phyloP scores from a whole-genome alignment of 2,113 vertebrate species.

The Hemicordylus capensis region DNA sequence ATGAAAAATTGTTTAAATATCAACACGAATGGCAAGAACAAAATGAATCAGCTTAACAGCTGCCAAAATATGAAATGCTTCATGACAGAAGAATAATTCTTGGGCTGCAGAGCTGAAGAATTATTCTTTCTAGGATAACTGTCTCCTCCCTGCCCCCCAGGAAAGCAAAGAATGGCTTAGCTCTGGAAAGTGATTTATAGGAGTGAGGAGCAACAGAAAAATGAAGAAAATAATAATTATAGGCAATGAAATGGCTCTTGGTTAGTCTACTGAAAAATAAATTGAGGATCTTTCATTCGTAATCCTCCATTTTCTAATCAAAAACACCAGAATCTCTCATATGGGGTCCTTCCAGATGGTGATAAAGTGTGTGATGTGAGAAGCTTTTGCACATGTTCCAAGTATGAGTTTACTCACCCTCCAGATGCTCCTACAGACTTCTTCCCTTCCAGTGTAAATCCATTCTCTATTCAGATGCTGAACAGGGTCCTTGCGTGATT shows the following conservation, averaged over 20 bases:
- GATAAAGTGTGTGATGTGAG: too few relatives aligned
- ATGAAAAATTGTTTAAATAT: slow-evolving; percentile 33
- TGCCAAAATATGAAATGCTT: slow-evolving; percentile 47
- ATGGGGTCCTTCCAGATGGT: too few relatives aligned
- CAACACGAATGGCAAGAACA: slow-evolving; percentile 38
- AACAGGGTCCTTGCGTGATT: too few relatives aligned
- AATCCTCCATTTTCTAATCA: neutral
- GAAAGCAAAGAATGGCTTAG: slow-evolving; percentile 20
- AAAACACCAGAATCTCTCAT: neutral
- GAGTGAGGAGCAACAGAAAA: slow-evolving; percentile 7
- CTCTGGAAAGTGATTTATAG: slow-evolving; percentile 23
- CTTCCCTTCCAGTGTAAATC: too few relatives aligned
- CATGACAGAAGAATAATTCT: slow-evolving; percentile 33
- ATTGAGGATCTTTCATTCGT: neutral
- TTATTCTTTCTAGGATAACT: slow-evolving; percentile 42
- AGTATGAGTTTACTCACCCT: too few relatives aligned
- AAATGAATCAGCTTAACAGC: slow-evolving; percentile 41
- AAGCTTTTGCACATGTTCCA: too few relatives aligned
- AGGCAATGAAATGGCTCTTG: slow-evolving; percentile 19
- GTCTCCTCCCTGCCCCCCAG: slow-evolving; percentile 5
- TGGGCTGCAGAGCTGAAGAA: slow-evolving; percentile 6
- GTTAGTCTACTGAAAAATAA: neutral
- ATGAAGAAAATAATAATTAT: neutral
- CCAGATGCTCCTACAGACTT: too few relatives aligned
- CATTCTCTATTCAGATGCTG: too few relatives aligned